Base-by-base conservation (phyloP, 2,797 vertebrate species). In the Sebastiscus tertius region DNA sequence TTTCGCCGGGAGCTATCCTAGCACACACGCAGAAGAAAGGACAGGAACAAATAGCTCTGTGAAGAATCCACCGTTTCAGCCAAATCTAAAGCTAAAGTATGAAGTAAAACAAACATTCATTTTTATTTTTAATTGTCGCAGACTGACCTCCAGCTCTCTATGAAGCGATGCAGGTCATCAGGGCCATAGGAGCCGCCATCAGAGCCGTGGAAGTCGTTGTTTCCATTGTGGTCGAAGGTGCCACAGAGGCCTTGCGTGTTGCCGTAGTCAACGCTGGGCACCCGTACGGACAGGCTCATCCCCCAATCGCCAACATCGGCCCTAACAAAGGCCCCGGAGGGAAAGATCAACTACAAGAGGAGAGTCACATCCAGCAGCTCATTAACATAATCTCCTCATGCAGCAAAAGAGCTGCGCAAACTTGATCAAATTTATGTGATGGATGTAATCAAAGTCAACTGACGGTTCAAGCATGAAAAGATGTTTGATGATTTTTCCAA, bases 1-100 rank as follows among this genome's bases (percentile, higher is more conserved):
- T 97, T 84, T 95, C 94, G 29, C 95, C 94, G 9, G 95, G 93
- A 75, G 92, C 87, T 85, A 97, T 93, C 94, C 97, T 97, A 92
- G 75, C 89, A 86, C 36, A 59, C 26, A 78, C 39, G 84, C 1
- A 65, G 24, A 61, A 69, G 9, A 67, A 61, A 3, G 1, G 8
- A 67, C 49, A 72, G 74, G 56, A 22, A 6, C 3, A 54, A 49
- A 65, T 5, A 33, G 12, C 10, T 74, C 55, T 58, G 9, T 72
- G 7, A 31, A 27, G 3, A 46, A 33, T 24, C 22, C 12, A 18
- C 22, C 1, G 7, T 12, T 22, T 62, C 12, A 27, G 27, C 4
- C 8, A 11, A 73, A 75, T 26, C 3, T 22, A 9, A 18, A 65
- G 26, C 20, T 12, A 33, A 6, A 77, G 42, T 24, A 0, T n/a